Base-by-base conservation (phyloP, 2,888 invertebrate genomes). In the Ditylenchus weischeri region DNA sequence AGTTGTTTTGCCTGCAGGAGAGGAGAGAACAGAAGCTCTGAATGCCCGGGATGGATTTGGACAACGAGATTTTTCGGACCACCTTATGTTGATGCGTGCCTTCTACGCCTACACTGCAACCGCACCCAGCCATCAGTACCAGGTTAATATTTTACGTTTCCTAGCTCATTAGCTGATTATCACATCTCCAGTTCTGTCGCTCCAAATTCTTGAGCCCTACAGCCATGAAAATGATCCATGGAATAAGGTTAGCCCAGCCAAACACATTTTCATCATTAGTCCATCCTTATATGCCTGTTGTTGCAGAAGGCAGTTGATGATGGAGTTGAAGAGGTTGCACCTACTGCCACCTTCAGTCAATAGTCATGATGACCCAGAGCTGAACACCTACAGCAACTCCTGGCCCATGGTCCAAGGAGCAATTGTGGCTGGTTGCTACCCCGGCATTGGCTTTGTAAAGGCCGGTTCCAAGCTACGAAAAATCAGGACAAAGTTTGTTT, bases 361-460 rank as follows among this genome's bases (percentile, higher is more conserved):
- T 54, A 48, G 36, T 90, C 91, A 79, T 87, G 77, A 78, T 18
- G 76, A 78, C 61, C 49, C 70, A 13, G 65, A 67, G 13, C 35
- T 92, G 49, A 94, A 94, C 84, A 84, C 87, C 0, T 90, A 92
- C 85, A 89, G 91, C 0, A 89, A 90, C 77, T 90, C 90, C 81
- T 92, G 92, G 92, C 89, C 91, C 15, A 88, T 94, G 65, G 89
- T 96, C 0, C 94, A 94, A 83, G 90, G 91, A 0, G 91, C 91
- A 1, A 86, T 95, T 47, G 89, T 89, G 36, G 90, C 91, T 5
- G 94, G 95, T 0, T 87, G 91, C 69, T 95, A 94, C 84, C 95
- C 96, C 0, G 91, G 91, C 76, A 84, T 95, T 57, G 90, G 90
- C 38, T 73, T 74, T 50, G 75, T 78, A 6, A 90, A 0, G 89